Base-by-base conservation (phyloP, 2,888 invertebrate genomes). In the Physocephala rufipes region DNA sequence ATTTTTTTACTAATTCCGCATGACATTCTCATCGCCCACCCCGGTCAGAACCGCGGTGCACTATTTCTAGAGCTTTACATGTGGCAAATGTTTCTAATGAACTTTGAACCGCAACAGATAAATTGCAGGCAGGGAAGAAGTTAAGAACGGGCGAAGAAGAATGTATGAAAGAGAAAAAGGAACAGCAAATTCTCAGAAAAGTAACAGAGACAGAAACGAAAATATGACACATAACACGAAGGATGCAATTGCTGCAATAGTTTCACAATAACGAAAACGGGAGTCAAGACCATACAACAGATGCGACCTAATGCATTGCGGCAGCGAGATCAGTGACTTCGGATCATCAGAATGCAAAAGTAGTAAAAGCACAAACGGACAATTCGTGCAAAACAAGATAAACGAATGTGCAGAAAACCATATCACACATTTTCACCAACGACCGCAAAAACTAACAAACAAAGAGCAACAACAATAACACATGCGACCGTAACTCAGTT, bases 301-400 rank as follows among this genome's bases (percentile, higher is more conserved):
- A 45, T 24, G 21, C 36, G 19, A 30, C 19, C 36, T 28, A 36
- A 16, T 36, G 36, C 36, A 36, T 36, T 5, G 24, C 58, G 26
- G 58, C 51, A 19, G 26, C 21, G 53, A 53, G 66, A 66, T 66
- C 66, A 66, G 53, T 53, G 66, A 53, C 58, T 58, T 58, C 2
- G 28, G 58, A 36, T 36, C 58, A 28, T 26, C 21, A 26, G 16
- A 26, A 24, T 21, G 9, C 30, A 62, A 2, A 28, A 61, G 30
- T 19, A 36, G 63, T 47, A 47, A 53, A 51, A 47, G 45, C 45
- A 45, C 63, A 65, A 65, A 51, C 58, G 15, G 28, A 26, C 26
- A 58, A 26, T 15, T 58, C 58, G 28, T 26, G 24, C 58, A 58
- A 13, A 26, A 24, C 58, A 58, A 26, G 7, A 24, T 36, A 19